phyloP scores from a whole-genome alignment of 2,113 vertebrate species.

The Athene cunicularia region DNA sequence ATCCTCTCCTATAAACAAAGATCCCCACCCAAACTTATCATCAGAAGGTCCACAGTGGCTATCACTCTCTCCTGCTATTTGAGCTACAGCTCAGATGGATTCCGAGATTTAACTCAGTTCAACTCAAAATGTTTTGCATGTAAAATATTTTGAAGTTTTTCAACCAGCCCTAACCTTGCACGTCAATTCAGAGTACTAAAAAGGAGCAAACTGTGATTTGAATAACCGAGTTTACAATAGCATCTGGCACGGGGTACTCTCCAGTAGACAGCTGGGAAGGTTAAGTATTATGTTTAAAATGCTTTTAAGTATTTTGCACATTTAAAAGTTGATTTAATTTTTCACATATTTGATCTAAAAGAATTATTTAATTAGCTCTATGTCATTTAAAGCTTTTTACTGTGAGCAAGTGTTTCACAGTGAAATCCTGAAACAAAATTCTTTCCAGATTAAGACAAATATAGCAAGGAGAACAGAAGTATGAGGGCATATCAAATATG shows the following conservation, averaged over 20 bases:
- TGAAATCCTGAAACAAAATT: neutral
- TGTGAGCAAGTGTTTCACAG: neutral
- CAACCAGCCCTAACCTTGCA: neutral
- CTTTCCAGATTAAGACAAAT: slow-evolving; percentile 4
- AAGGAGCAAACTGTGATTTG: neutral
- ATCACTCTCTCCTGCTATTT: neutral
- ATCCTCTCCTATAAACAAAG: neutral
- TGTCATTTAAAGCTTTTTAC: neutral
- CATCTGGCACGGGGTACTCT: neutral
- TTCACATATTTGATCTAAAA: neutral
- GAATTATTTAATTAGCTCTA: neutral
- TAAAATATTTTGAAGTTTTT: neutral
- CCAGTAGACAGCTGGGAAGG: neutral
- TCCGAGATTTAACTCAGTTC: neutral
- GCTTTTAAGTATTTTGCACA: neutral
- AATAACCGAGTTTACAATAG: neutral
- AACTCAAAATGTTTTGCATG: neutral
- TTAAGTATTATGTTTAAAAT: neutral
- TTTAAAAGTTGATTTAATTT: neutral
- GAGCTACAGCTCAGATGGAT: neutral
- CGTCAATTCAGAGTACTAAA: neutral
- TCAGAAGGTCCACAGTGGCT: neutral
- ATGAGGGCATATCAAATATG: neutral
- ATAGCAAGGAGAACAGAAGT: slow-evolving; percentile 1
- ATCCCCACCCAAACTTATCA: neutral